phyloP scores from a whole-genome alignment of 2,113 vertebrate genomes.

The Melanostigma gelatinosum region DNA sequence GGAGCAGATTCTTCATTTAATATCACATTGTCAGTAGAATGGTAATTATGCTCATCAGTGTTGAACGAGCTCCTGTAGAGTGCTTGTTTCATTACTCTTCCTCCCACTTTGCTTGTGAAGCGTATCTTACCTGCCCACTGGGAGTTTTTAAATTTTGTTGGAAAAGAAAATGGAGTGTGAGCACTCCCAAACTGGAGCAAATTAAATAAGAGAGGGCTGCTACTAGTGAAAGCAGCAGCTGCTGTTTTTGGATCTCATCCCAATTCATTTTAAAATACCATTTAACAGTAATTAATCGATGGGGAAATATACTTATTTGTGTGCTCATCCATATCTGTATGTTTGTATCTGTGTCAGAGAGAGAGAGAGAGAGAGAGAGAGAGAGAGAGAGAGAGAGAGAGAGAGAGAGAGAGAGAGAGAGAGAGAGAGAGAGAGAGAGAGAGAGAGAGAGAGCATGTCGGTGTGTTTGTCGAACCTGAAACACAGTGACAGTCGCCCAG shows the following conservation, averaged over 20 bases:
- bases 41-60: constrained; percentile 64
- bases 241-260: constrained; percentile 21
- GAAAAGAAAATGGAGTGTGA: constrained; percentile 29
- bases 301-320: not conserved
- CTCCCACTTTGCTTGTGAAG: constrained; percentile 39
- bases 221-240: constrained; percentile 44
- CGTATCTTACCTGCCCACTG: constrained; percentile 44
- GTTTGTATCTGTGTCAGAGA: not conserved
- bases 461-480: constrained; percentile 87
- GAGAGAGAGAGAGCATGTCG: not conserved
- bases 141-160: constrained; percentile 38
- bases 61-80: constrained; percentile 59
- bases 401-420: not conserved
- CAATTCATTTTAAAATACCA: constrained; percentile 17
- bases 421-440: not conserved
- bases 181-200: constrained; percentile 45
- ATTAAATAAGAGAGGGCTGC: constrained; percentile 51
- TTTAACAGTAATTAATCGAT: not conserved
- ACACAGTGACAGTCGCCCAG: constrained; percentile 98
- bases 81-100: constrained; percentile 48
- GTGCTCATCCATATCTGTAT: not conserved
- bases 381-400: not conserved
- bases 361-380: not conserved
- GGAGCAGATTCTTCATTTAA: constrained; percentile 25
- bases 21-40: constrained; percentile 46